Base-by-base conservation (phyloP, 2,113 vertebrate species). In the Orientallactaga bullata region DNA sequence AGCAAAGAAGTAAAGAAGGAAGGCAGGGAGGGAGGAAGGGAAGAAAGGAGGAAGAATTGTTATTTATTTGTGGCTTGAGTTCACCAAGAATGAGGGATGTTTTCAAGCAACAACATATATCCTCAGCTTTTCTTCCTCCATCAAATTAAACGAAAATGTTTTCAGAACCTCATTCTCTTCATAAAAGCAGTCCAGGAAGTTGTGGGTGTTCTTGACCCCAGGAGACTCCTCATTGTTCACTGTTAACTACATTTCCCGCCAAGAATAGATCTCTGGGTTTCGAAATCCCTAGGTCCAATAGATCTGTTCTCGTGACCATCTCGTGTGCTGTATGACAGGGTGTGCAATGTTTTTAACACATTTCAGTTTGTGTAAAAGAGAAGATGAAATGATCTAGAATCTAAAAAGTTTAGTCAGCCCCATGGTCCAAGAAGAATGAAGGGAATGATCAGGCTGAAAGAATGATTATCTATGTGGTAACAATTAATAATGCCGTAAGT, bases 121-220 rank as follows among this genome's bases (percentile, higher is more conserved):
- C 21, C n/a, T 74, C 85, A 78, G 47, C 8, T 55, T 85, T 84
- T 93, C 89, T 58, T 94, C 42, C 35, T 55, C 30, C 65, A 63
- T 35, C 28, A 79, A 51, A 86, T 73, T 61, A 69, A 78, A 63
- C 73, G 21, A 58, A 82, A 94, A 39, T 85, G 4, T 65, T 58
- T 88, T 79, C 28, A 30, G 71, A 30, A 35, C 79, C 39, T 60
- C 69, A 0, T 4, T 80, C 93, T 91, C 72, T 63, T 26, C 65
- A 86, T 47, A 18, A 74, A 63, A 58, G 16, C 37, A 35, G 71
- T 16, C 18, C 65, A 15, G 35, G 55, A 91, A 85, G 20, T 80
- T 13, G 8, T 9, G 32, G 39, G 2, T 88, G 2, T 6, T 39
- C 16, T 8, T 32, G 37, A 65, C 18, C 24, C 55, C 21, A 5